Evolutionary conservation across 2,113 vertebrate species (phyloP), one percentile per base, ranked within the genome.

Genomic region (Reinhardtius hippoglossoides): DNA sequence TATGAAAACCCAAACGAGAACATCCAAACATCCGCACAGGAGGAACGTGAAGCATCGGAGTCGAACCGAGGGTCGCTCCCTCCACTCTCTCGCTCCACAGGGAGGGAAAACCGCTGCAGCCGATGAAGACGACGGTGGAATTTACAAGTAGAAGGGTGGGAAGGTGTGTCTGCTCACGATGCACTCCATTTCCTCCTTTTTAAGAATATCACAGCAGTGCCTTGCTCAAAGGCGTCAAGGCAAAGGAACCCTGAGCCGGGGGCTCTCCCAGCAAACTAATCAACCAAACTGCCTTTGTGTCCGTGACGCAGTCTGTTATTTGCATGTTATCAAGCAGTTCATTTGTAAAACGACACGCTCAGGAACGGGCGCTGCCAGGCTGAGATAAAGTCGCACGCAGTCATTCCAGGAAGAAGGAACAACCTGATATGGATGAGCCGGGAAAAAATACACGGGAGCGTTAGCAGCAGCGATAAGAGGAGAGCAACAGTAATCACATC

Each of bases 151-250:
- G 68, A 52, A 14, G 57, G 27, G 16, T 3, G 57, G 18, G 26
- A 42, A 42, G 26, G 69, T 66, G 65, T 42, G 37, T 67, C n/a
- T 15, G 0, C 9, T 18, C 16, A 10, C 23, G 37, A 67, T 12
- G 1, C 10, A 20, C 31, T 26, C 65, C 18, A 24, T 67, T 27
- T 58, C 23, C 69, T 31, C 31, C 31, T 7, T 31, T 31, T 31
- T 58, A 21, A 44, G 50, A 50, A 20, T 48, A 52, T 37, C 13
- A 31, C 16, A 58, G n/a, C 7, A 68, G 73, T 75, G 80, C 80
- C 82, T 82, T 65, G 71, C 72, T 72, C 77, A 9, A n/a, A 2
- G 54, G n/a, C 31, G 4, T 37, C 15, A 9, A 48, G 57, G 77
- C 72, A 46, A 18, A 0, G 23, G 23, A 42, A 15, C 59, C 66